Conservation (phyloP, 1,140 invertebrate species). For the Notospermus geniculatus region DNA sequence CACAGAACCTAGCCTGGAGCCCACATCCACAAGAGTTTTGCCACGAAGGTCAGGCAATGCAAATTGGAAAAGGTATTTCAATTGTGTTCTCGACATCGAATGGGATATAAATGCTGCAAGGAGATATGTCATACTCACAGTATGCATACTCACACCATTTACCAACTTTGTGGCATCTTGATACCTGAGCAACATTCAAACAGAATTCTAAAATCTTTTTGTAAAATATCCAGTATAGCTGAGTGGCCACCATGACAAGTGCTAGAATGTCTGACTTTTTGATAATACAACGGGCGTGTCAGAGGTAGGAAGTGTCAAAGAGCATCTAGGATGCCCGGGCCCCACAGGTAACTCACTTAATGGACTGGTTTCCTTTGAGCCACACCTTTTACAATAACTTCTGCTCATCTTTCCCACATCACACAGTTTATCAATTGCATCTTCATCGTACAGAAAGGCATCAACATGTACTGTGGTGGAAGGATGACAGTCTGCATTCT, state of each 20-base stretch:
- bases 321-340: no score
- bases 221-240: no score
- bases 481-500: conserved; percentile 64
- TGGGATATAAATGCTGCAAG: conserved; percentile 66
- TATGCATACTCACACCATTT: no score
- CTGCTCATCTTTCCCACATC: conserved; percentile 63
- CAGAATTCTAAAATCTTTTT: no score
- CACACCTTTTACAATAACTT: conserved; percentile 67
- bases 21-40: conserved; percentile 68
- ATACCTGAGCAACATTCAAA: no score
- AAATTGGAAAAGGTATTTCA: conserved; percentile 66
- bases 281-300: no score
- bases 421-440: conserved; percentile 63
- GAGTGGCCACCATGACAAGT: no score
- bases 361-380: conserved; percentile 62
- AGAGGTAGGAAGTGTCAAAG: no score
- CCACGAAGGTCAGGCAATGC: conserved; percentile 62
- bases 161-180: no score
- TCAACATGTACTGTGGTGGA: conserved; percentile 64
- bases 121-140: neutral
- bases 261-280: no score
- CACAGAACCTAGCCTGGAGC: conserved; percentile 69
- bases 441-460: conserved; percentile 70
- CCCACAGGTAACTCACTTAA: conserved; percentile 56
- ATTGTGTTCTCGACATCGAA: conserved; percentile 64